Percentiles rank a stretch among this genome's conserved stretches.
phyloP scores from a whole-genome alignment of 2,797 vertebrate species.

The Chaenodraco wilsoni region DNA sequence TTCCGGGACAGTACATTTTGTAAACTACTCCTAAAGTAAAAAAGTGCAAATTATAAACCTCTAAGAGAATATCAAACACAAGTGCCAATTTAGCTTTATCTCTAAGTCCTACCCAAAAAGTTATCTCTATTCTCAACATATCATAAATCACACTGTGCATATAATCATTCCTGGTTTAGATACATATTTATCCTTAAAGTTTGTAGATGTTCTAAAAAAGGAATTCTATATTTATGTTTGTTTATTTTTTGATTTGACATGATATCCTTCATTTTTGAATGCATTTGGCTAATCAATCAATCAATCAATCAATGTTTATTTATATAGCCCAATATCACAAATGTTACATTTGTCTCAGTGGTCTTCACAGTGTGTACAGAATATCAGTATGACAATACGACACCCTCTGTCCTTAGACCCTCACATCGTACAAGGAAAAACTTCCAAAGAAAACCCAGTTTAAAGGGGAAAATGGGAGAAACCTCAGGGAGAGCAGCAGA shows the following conservation, averaged over 20 bases:
- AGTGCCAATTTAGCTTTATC: constrained; percentile 5
- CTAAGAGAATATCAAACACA: constrained; percentile 12
- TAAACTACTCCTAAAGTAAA: constrained; percentile 5
- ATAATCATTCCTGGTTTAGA: constrained; percentile 3
- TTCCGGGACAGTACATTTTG: constrained; percentile 18
- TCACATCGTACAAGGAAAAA: no score
- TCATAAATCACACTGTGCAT: constrained; percentile 8
- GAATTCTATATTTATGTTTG: neutral
- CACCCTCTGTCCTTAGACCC: no score
- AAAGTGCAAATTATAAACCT: neutral
- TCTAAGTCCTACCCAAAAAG: constrained; percentile 7
- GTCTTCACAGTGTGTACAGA: no score
- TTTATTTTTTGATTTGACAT: neutral
- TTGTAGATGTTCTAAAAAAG: neutral
- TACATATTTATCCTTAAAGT: constrained; percentile 2
- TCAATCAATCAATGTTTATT: no score
- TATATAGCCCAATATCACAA: no score
- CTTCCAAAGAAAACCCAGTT: no score
- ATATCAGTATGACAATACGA: no score
- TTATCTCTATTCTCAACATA: constrained; percentile 14
- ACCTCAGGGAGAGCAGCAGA: no score
- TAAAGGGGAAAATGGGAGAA: no score
- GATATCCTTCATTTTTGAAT: neutral
- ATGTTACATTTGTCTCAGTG: no score
- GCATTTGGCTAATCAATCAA: neutral